Evolutionary conservation across 2,888 invertebrate species (phyloP), one percentile per base, ranked within the genome.

Genomic region (Trissonchulus sp.): DNA sequence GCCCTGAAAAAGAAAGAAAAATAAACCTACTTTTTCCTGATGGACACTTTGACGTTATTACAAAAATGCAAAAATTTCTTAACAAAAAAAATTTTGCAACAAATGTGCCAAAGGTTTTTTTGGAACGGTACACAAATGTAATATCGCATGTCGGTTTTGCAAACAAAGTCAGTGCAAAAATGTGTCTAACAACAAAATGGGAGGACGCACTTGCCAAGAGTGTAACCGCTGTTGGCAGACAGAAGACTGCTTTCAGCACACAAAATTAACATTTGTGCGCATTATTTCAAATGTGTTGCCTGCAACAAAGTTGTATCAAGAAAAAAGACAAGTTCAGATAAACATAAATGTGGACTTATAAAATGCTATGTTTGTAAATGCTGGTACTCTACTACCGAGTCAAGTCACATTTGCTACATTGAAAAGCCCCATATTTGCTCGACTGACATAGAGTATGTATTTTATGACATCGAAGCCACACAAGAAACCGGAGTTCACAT

Each of bases 1-100:
- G 65, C 8, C 3, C 3, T 65, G 34, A 65, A 8, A 34, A 65
- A 15, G n/a, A 28, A 8, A 18, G 15, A 28, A 65, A 65, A 65
- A 28, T 65, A 18, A 31, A 65, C n/a, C n/a, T 65, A 28, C 34
- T 65, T 8, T 18, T 65, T 8, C 30, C 3, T 8, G 34, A 65
- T 65, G 65, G 65, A 31, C 65, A 65, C n/a, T 65, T 65, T 65
- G 15, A 65, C 34, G 65, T 65, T 18, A 34, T 65, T 31, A 65
- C 30, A 65, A 65, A 34, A 18, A 34, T 65, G 31, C 34, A 8
- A 8, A 28, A 8, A 18, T 65, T 65, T 28, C 34, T 65, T 28
- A 31, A 28, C 34, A 65, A 8, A 65, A 18, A 8, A 15, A 31
- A 8, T 65, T 65, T 28, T 65, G 65, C 30, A 28, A 65, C 8